These are phyloP conservation scores for Ylistrum balloti DNA, from an alignment of 1,140 invertebrate species.

Conservation along the genomic window DNA sequence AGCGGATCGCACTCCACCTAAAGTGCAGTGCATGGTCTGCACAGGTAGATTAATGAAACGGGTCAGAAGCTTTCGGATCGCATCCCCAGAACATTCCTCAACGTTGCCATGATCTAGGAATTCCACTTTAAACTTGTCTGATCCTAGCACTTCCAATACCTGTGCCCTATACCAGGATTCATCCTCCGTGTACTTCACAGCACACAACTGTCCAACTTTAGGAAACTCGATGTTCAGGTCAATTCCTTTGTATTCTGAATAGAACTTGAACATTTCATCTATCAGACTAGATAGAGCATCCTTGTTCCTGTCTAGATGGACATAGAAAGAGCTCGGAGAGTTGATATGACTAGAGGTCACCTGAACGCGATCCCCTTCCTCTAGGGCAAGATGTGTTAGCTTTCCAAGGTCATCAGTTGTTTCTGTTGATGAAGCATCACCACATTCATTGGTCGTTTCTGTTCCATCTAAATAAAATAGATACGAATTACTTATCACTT, in stretches of 20 bases:
- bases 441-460: conserved; percentile 10
- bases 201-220: conserved; percentile 83
- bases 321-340: conserved; percentile 72
- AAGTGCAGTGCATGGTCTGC: conserved; percentile 89
- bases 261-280: conserved; percentile 72
- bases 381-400: conserved; percentile 46
- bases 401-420: conserved; percentile 40
- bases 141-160: conserved; percentile 87
- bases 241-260: conserved; percentile 53
- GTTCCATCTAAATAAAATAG: background rate
- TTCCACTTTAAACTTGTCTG: conserved; percentile 86
- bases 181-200: conserved; percentile 88
- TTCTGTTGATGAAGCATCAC: background rate
- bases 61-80: conserved; percentile 57
- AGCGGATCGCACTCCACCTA: conserved; percentile 81
- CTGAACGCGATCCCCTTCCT: conserved; percentile 60
- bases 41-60: conserved; percentile 77
- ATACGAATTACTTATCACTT: background rate
- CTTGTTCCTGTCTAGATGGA: conserved; percentile 66
- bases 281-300: conserved; percentile 59
- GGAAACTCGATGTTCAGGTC: conserved; percentile 45
- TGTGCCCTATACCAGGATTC: conserved; percentile 90
- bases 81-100: conserved; percentile 70
- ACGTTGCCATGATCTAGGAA: conserved; percentile 84
- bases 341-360: conserved; percentile 68